Evolutionary conservation across 1,140 invertebrate species (phyloP), one percentile per base, ranked within the genome.

Genomic region (Babylonia areolata): DNA sequence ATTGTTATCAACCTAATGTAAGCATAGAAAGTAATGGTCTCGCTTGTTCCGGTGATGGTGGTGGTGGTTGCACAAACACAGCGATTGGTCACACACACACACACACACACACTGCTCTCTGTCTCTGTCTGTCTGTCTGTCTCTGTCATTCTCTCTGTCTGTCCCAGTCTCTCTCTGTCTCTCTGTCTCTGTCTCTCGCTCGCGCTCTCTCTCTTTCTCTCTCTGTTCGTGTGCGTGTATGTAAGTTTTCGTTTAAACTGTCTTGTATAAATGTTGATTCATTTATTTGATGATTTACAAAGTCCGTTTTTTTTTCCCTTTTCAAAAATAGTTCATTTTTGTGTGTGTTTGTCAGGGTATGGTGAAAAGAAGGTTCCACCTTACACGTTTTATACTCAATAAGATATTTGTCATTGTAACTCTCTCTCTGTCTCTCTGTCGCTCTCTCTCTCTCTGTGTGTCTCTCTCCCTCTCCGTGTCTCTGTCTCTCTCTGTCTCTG

Each of bases 121-220:
- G 5, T 80, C 39, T 42, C 6, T 42, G 6, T 42, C 35, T 79
- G 5, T 78, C 17, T 79, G 37, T 79, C 37, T 40, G 37, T 79
- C 37, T 39, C 77, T 79, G 12, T 79, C 9, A 20, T 39, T 40
- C 0, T 40, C 39, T 79, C 28, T 40, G 28, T 12, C 39, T 40
- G 28, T n/a, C 42, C 11, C 0, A 20, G 3, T 40, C 23, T 37
- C 42, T 79, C 37, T 79, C 77, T 79, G 1, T 79, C 77, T 5
- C 3, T 80, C 78, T 80, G 39, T 40, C 78, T 80, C 31, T 40
- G 39, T 42, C 78, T 37, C 75, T 77, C 35, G 9, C 75, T 33
- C 75, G 11, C 58, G 6, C 58, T n/a, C 58, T n/a, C 58, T n/a
- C 58, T n/a, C 58, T n/a, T 23, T n/a, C 58, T n/a, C 58, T n/a